phyloP scores from a whole-genome alignment of 2,888 invertebrate species.

The Octodonta nipae region DNA sequence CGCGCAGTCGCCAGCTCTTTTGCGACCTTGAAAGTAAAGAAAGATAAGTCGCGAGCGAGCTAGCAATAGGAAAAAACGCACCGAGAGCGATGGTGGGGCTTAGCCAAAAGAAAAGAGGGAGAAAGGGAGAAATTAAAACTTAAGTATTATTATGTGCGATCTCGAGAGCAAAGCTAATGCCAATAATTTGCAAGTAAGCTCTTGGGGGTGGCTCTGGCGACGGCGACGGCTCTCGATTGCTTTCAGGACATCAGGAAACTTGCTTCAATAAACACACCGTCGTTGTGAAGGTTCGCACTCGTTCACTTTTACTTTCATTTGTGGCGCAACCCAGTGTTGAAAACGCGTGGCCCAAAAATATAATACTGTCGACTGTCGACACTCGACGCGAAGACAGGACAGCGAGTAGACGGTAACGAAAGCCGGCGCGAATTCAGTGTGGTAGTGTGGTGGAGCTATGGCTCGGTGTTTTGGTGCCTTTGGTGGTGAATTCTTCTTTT shows the following conservation, averaged over 20 bases:
- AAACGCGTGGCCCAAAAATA: constrained; percentile 36
- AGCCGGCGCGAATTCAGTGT: constrained; percentile 17
- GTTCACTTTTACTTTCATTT: constrained; percentile 40
- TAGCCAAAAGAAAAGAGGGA: constrained; percentile 35
- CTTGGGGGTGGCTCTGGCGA: constrained; percentile 7
- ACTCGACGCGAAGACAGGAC: constrained; percentile 5
- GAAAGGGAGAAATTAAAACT: constrained; percentile 38
- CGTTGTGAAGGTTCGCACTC: constrained; percentile 26
- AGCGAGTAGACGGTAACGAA: constrained; percentile 13
- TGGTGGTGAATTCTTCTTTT: constrained; percentile 21
- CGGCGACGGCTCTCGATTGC: constrained; percentile 8
- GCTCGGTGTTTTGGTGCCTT: constrained; percentile 23
- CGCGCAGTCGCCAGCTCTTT: constrained; percentile 23
- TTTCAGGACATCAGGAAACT: constrained; percentile 22
- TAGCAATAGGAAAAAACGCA: constrained; percentile 33
- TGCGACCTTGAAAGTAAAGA: constrained; percentile 36
- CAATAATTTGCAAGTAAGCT: constrained; percentile 25
- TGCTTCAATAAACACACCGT: constrained; percentile 20
- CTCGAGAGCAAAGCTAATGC: constrained; percentile 30
- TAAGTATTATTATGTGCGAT: constrained; percentile 33
- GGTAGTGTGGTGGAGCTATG: constrained; percentile 29
- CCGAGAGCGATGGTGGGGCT: constrained; percentile 24
- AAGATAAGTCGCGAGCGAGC: constrained; percentile 33
- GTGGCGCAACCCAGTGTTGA: constrained; percentile 36
- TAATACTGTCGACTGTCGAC: constrained; percentile 28